These are phyloP conservation scores for Conus betulinus DNA, from an alignment of 1,140 invertebrate genomes.

Conservation along the genomic window DNA sequence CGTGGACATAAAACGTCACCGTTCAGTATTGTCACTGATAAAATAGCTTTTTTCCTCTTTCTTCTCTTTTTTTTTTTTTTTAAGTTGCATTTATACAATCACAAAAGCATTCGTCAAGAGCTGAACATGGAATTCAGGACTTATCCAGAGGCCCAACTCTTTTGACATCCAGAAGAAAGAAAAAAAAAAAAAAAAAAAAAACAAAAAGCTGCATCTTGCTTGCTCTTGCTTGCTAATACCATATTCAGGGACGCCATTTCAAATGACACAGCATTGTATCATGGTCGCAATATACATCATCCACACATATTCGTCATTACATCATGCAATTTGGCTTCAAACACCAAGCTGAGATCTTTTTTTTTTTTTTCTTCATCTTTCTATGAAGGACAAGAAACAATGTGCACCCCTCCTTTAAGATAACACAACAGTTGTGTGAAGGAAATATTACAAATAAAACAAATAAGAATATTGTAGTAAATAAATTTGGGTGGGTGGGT, in stretches of 20 bases:
- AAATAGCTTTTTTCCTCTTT: too few relatives aligned
- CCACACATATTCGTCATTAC: neutral
- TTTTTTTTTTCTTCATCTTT: neutral
- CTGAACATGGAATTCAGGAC: neutral
- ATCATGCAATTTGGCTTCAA: neutral
- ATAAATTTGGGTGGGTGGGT: neutral
- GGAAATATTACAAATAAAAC: neutral
- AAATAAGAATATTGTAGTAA: neutral
- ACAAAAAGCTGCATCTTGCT: neutral
- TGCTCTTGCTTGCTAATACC: neutral
- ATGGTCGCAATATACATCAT: neutral
- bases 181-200: neutral
- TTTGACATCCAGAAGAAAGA: neutral
- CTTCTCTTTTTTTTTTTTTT: too few relatives aligned
- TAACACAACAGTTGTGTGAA: neutral
- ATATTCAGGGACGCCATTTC: neutral
- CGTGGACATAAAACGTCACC: too few relatives aligned
- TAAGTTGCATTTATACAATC: too few relatives aligned
- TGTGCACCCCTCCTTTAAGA: neutral
- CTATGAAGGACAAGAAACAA: conserved; percentile 7
- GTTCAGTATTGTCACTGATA: too few relatives aligned
- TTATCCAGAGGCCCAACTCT: neutral
- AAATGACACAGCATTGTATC: conserved; percentile 17
- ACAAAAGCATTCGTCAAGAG: neutral
- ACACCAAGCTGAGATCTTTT: conserved; percentile 1